Evolutionary conservation across 1,140 invertebrate genomes (phyloP).

Genomic region (Drosophila teissieri): DNA sequence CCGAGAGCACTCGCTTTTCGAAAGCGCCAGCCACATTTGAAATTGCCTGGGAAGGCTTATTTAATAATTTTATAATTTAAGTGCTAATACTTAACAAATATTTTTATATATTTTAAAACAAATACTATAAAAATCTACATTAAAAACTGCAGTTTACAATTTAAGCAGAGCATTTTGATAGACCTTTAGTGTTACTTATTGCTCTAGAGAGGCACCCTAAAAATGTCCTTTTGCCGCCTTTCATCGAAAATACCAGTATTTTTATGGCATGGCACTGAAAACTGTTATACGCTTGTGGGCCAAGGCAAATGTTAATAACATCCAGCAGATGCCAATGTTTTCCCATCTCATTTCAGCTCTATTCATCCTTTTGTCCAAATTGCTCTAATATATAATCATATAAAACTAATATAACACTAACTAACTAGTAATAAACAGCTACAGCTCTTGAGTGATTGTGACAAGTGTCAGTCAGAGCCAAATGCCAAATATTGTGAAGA

Average conservation of each 20-base stretch:
- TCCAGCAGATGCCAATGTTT: neutral
- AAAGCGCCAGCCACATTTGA: slow-evolving; percentile 50
- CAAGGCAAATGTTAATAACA: neutral
- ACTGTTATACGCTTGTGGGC: slow-evolving; percentile 57
- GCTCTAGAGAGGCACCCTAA: slow-evolving; percentile 9
- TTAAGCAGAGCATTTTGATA: no score
- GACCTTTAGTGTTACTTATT: no score
- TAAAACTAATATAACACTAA: neutral
- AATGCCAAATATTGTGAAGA: neutral
- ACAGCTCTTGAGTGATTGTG: neutral
- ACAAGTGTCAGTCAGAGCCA: neutral
- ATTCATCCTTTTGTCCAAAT: no score
- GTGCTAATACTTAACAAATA: no score
- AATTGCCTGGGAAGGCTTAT: neutral
- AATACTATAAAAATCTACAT: neutral
- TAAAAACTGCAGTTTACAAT: neutral
- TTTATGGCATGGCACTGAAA: slow-evolving; percentile 32
- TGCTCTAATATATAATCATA: no score
- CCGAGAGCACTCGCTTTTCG: slow-evolving; percentile 27
- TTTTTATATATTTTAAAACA: neutral
- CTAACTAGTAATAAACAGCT: neutral
- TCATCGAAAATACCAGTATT: slow-evolving; percentile 61
- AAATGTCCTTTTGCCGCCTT: neutral
- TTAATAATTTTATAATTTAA: neutral
- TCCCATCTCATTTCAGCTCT: neutral